A percentile compares a stretch with the other conserved stretches of the same genome.
phyloP scores from a whole-genome alignment of 2,797 vertebrate genomes.

The Tokudaia muenninki region DNA sequence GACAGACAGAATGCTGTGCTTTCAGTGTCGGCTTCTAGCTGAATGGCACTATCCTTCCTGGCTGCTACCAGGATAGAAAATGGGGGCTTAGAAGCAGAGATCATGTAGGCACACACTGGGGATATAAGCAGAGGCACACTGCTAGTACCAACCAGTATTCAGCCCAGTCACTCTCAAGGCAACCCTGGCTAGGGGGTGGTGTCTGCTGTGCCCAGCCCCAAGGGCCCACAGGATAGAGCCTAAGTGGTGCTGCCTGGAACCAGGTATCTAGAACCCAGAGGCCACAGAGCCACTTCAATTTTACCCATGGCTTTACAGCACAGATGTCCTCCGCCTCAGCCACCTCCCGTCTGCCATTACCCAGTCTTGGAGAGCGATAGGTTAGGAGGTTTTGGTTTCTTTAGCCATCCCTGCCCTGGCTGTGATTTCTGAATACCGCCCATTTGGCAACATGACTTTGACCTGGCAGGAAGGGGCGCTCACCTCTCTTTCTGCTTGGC shows the following conservation, averaged over 20 bases:
- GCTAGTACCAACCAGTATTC: not conserved
- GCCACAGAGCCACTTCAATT: not conserved
- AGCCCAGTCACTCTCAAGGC: not conserved
- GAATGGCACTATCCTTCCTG: rapidly evolving
- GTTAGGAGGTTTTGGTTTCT: not conserved
- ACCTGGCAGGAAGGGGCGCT: constrained; percentile 47
- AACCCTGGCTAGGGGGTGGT: not conserved
- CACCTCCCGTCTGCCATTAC: not conserved
- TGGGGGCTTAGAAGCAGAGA: not conserved
- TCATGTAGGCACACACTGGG: rapidly evolving
- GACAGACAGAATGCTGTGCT: not conserved
- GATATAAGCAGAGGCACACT: not conserved
- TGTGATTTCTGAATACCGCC: rapidly evolving
- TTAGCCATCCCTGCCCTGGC: not conserved
- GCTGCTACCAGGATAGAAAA: not conserved
- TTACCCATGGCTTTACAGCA: not conserved
- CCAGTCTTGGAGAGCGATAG: not conserved
- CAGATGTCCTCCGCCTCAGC: rapidly evolving
- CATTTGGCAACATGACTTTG: not conserved
- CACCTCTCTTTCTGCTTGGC: constrained; percentile 99
- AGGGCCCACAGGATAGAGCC: rapidly evolving
- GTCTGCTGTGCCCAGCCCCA: not conserved
- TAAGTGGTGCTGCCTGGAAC: not conserved
- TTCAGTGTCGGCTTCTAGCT: not conserved
- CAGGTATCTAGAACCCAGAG: rapidly evolving